Evolutionary conservation across 2,888 invertebrate species (phyloP).

Genomic region (Pherbina coryleti): DNA sequence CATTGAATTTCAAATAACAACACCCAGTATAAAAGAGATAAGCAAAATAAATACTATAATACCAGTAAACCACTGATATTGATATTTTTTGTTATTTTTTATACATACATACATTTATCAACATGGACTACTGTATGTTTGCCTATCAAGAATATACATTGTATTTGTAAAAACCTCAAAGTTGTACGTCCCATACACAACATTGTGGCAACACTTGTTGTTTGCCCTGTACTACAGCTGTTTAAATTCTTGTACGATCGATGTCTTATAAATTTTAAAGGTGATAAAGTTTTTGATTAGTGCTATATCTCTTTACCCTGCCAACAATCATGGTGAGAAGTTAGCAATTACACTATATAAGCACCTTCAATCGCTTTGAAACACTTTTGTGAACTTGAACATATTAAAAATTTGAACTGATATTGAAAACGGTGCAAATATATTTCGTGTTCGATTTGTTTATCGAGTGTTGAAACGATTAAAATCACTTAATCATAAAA

Average conservation of each 20-base stretch:
- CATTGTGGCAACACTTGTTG: conserved; percentile 33
- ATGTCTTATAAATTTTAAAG: neutral
- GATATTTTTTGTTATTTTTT: neutral
- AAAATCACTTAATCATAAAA: too few relatives aligned
- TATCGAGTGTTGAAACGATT: too few relatives aligned
- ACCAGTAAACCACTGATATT: neutral
- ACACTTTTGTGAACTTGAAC: neutral
- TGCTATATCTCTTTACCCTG: neutral
- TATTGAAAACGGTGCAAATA: too few relatives aligned
- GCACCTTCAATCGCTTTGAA: neutral
- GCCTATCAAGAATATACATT: conserved; percentile 56
- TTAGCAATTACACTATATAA: neutral
- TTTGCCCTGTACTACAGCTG: conserved; percentile 9
- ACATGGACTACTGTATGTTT: conserved; percentile 65
- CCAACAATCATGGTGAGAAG: neutral
- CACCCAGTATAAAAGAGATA: too few relatives aligned
- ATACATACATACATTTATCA: conserved; percentile 37
- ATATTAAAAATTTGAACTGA: too few relatives aligned
- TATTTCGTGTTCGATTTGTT: too few relatives aligned
- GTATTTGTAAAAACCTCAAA: conserved; percentile 14
- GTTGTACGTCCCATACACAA: neutral
- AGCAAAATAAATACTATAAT: too few relatives aligned
- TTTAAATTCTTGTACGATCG: neutral
- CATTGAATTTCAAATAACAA: too few relatives aligned
- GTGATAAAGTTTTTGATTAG: neutral